A percentile compares a stretch with the other conserved stretches of the same genome.
These are phyloP conservation scores for Simalia tracyae DNA, from an alignment of 2,797 vertebrate species.

Conservation along the genomic window DNA sequence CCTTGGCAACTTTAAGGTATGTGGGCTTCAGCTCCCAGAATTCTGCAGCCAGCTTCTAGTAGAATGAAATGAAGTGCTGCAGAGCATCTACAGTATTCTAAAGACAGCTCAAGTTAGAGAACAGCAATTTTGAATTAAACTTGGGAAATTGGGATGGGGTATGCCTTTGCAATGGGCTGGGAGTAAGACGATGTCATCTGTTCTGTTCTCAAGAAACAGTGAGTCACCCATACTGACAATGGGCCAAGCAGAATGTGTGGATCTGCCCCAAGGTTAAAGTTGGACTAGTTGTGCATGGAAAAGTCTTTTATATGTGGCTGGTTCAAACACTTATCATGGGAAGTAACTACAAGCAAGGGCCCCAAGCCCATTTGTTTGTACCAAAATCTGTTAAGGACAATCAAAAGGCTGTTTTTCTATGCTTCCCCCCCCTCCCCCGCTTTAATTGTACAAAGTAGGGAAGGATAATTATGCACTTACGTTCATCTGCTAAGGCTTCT, in stretches of 20 bases:
- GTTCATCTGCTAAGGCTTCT: not conserved
- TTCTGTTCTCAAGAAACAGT: not conserved
- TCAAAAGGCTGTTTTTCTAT: not conserved
- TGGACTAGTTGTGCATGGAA: not conserved
- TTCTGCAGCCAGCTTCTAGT: not conserved
- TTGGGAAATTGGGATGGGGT: not conserved
- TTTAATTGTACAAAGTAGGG: not conserved
- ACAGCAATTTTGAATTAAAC: not conserved
- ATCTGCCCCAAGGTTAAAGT: not conserved
- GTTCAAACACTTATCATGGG: not conserved
- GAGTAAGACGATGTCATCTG: not conserved
- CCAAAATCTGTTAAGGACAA: not conserved
- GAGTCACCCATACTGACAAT: not conserved
- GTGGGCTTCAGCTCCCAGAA: not conserved
- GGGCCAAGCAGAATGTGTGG: not conserved
- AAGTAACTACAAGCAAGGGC: not conserved
- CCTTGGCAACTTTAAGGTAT: not conserved
- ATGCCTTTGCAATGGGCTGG: not conserved
- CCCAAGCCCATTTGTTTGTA: not conserved
- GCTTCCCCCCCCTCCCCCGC: not conserved
- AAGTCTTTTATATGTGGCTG: not conserved
- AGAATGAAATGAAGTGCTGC: not conserved
- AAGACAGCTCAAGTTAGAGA: not conserved
- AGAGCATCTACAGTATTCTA: not conserved
- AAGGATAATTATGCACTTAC: not conserved